Evolutionary conservation across 2,797 vertebrate genomes (phyloP), one percentile per base, ranked within the genome.

Genomic region (Scomberomorus guttatus): DNA sequence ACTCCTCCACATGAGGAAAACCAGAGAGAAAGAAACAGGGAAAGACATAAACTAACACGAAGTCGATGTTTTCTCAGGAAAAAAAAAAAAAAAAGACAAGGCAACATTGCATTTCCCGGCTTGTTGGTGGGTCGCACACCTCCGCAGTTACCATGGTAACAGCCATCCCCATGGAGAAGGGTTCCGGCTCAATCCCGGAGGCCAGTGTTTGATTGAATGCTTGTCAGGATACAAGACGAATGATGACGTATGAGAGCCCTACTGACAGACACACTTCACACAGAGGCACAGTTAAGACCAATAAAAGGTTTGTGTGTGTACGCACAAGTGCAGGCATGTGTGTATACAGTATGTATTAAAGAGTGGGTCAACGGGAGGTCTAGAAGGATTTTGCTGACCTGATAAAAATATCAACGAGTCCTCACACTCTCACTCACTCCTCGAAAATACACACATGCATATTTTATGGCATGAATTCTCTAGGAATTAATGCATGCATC

Each of bases 61-160:
- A 82, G 77, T 86, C 82, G 58, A 56, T 87, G 58, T 84, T 81
- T 77, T 87, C 64, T 64, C 25, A 25, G 24, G n/a, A 42, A 3
- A 55, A 39, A 46, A 48, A 76, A 73, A 42, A 37, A 42, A 3
- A 55, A 39, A 46, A 48, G 74, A 61, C 52, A 77, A 87, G 48
- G 73, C 78, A 77, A 78, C 61, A 32, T 55, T 57, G 78, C 72
- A 67, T 85, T 91, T 79, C 86, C 75, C 1, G 42, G 76, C 79
- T 84, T 75, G 84, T 80, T 81, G 85, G 76, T 87, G 81, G 87
- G 90, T 87, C 79, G 42, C 79, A 91, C 75, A 83, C 80, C 75
- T 88, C 55, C 78, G 54, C 77, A 68, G 93, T 94, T 92, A 84
- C 93, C 89, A 92, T 92, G 87, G 92, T 75, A 92, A 94, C 93